Evolutionary conservation across 2,888 invertebrate genomes (phyloP), one percentile per base, ranked within the genome.

Genomic region (Hydropsyche betteni): DNA sequence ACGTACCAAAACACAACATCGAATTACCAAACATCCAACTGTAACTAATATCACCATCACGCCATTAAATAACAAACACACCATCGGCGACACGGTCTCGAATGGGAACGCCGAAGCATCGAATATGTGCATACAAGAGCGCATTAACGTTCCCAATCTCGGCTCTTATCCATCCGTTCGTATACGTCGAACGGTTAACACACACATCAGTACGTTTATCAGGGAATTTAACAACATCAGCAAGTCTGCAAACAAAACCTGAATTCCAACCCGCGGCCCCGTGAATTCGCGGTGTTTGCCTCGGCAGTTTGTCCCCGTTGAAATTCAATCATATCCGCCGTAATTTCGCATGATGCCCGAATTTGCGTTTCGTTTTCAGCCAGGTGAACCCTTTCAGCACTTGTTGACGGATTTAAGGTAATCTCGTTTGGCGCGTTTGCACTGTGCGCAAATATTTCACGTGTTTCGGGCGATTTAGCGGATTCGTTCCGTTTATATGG

Each of bases 321-420:
- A 24, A 58, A 58, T 58, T 16, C 14, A 24, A 58, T 58, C 16
- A 58, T 58, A 58, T 58, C 24, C 16, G 58, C 58, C 5, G 58
- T 16, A 58, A 58, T 58, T 58, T 58, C 64, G 34, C 12, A 64
- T 64, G 64, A 36, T 64, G n/a, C 8, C 24, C n/a, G 12, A 12
- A 64, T 8, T 34, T 36, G 34, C 34, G 34, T 64, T 61, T n/a
- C 8, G 12, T 33, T 36, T 64, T 58, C 58, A 58, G 8, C 16
- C 24, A 24, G 8, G 8, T 8, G 8, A 24, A 64, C 64, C 8
- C 34, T 55, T 55, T 55, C 64, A 36, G 4, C 8, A 36, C 12
- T n/a, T 36, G 64, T 36, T 64, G 34, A 33, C 8, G 14, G 64
- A 64, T 64, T 36, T 8, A 64, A 64, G 34, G 36, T 64, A 64